Evolutionary conservation across 2,797 vertebrate species (phyloP).

Genomic region (Menidia menidia): DNA sequence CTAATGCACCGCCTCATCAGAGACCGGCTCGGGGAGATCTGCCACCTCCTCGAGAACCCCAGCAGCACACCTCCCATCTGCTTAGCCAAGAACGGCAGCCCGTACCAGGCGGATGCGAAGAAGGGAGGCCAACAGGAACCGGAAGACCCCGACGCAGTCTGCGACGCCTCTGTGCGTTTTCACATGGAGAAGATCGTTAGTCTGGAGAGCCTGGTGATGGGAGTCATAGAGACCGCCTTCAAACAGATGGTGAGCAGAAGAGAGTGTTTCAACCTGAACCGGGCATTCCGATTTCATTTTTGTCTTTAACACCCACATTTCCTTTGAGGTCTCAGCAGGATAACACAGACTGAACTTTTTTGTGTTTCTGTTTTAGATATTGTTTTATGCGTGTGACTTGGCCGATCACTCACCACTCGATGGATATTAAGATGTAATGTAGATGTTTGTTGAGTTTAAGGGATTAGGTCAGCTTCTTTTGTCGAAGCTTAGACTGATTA

Average conservation of each 20-base stretch:
- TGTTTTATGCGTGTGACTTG: too few relatives aligned
- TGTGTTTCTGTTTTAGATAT: not conserved
- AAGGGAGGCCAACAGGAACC: slow-evolving; percentile 72
- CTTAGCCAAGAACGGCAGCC: slow-evolving; percentile 79
- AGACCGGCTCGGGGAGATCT: slow-evolving; percentile 91
- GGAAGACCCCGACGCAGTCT: slow-evolving; percentile 76
- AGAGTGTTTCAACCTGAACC: slow-evolving; percentile 8
- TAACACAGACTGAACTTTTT: not conserved
- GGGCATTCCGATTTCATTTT: not conserved
- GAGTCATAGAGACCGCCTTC: slow-evolving; percentile 96
- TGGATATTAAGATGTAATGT: too few relatives aligned
- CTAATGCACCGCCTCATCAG: slow-evolving; percentile 91
- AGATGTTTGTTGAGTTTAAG: too few relatives aligned
- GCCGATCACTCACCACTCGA: too few relatives aligned
- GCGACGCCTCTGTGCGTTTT: slow-evolving; percentile 83
- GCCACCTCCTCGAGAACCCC: slow-evolving; percentile 90
- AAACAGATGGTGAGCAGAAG: slow-evolving; percentile 90
- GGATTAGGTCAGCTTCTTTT: too few relatives aligned
- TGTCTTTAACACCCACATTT: not conserved
- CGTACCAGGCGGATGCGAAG: slow-evolving; percentile 68
- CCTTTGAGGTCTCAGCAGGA: too few relatives aligned
- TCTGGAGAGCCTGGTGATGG: slow-evolving; percentile 92
- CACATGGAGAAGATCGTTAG: slow-evolving; percentile 94
- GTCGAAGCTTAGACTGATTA: too few relatives aligned
- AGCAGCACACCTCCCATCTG: slow-evolving; percentile 88